Evolutionary conservation across 2,888 invertebrate genomes (phyloP).

Genomic region (Leucoma salicis): DNA sequence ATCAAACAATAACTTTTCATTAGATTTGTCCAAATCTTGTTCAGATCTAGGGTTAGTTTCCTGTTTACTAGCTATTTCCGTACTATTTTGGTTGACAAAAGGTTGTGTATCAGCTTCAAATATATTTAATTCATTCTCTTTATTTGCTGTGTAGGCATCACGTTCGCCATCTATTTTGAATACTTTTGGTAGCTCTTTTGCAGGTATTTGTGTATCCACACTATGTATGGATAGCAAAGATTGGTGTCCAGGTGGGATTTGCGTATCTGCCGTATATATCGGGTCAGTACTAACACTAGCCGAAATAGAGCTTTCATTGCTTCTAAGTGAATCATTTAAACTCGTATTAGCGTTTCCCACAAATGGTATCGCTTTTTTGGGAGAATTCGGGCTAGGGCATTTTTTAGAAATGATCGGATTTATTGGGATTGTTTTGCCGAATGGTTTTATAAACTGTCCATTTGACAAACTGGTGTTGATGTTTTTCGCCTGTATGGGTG

Average conservation of each 20-base stretch:
- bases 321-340: constrained; percentile 39
- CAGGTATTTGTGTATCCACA: constrained; percentile 39
- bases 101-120: constrained; percentile 46
- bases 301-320: constrained; percentile 31
- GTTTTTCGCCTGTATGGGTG: constrained; percentile 51
- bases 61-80: constrained; percentile 12
- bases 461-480: constrained; percentile 45
- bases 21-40: constrained; percentile 39
- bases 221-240: constrained; percentile 30
- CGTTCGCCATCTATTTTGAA: constrained; percentile 49
- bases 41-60: constrained; percentile 1
- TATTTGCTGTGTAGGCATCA: constrained; percentile 47
- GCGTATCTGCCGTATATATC: constrained; percentile 51
- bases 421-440: constrained; percentile 49
- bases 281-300: constrained; percentile 40
- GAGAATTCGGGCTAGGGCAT: constrained; percentile 57
- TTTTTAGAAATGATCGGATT: constrained; percentile 55
- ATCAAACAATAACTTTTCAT: constrained; percentile 60
- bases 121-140: constrained; percentile 48
- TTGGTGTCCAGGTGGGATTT: constrained; percentile 23
- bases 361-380: constrained; percentile 58
- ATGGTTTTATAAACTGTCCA: constrained; percentile 52
- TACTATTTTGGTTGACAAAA: constrained; percentile 18
- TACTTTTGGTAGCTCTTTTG: constrained; percentile 46
- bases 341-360: constrained; percentile 44